Base-by-base conservation (phyloP, 2,113 vertebrate genomes). In the Cinclus mexicanus region DNA sequence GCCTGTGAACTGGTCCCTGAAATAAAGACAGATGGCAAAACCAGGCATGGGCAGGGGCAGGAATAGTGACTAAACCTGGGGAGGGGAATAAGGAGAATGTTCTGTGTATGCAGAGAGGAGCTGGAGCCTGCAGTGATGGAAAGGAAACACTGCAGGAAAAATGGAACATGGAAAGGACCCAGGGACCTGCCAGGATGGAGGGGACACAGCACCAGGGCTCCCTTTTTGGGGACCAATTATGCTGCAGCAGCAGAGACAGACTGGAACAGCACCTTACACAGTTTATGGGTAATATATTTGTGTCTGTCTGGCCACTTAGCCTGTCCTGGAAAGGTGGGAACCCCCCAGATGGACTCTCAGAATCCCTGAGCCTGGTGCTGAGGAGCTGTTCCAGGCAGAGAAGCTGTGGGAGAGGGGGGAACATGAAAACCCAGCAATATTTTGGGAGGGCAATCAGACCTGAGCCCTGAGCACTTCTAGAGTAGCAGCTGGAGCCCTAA, bases 211-310 rank as follows among this genome's bases (percentile, higher is more conserved):
- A 2, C 5, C 55, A 37, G 18, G 1, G 8, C 1, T 39, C 35
- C 52, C 31, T 52, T 33, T 22, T 9, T 20, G 47, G 56, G 69
- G 33, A 14, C 5, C 26, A 20, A 4, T 3, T 23, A 37, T 4
- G 46, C 37, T 53, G 71, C 46, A 49, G 49, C 57, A 88, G 55
- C 49, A 46, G 31, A 21, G 25, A 44, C 23, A 44, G 44, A 14
- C 65, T 64, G 47, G 8, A 42, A 9, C 33, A 52, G 37, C 28
- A 24, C 7, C 39, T 76, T 6, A 6, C 53, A 7, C 17, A 53
- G 17, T 15, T 44, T 9, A 0, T 68, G 3, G 35, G 65, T 5
- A 3, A n/a, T 17, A 0, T 1, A 3, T 35, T 22, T 25, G 18
- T 37, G 56, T 6, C 35, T 47, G 14, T 2, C 10, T 2, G 69